Evolutionary conservation across 1,140 invertebrate genomes (phyloP).

Genomic region (Leptoteleia sp.): DNA sequence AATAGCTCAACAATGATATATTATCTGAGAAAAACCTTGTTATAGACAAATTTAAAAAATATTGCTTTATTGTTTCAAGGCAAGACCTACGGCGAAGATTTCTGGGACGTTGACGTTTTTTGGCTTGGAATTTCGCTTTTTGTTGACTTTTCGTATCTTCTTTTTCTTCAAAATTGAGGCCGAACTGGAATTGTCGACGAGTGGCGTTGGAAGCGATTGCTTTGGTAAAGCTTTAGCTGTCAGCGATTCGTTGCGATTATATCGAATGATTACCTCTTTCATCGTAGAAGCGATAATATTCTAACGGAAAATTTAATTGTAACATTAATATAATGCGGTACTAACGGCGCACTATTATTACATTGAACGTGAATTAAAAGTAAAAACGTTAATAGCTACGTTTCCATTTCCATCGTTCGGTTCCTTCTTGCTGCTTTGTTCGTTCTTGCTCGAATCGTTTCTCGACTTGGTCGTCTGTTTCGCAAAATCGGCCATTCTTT

Average conservation of each 20-base stretch:
- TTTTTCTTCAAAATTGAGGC: slow-evolving; percentile 24
- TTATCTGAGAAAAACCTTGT: slow-evolving; percentile 68
- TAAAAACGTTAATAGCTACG: slow-evolving; percentile 43
- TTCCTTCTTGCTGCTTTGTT: slow-evolving; percentile 21
- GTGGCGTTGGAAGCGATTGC: slow-evolving; percentile 10
- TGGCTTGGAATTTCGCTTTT: slow-evolving; percentile 36
- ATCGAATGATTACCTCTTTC: slow-evolving; percentile 45
- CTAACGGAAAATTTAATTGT: slow-evolving; percentile 34
- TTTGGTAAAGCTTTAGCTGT: slow-evolving; percentile 4
- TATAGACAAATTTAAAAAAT: slow-evolving; percentile 41
- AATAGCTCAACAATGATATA: slow-evolving; percentile 32
- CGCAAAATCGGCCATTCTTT: slow-evolving; percentile 32
- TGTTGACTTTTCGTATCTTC: slow-evolving; percentile 48
- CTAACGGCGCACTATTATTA: no score
- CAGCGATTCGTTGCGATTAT: slow-evolving; percentile 27
- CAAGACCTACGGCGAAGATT: slow-evolving; percentile 31
- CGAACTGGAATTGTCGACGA: slow-evolving; percentile 13
- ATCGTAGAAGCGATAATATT: slow-evolving; percentile 26
- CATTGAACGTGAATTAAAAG: no score
- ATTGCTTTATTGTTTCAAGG: slow-evolving; percentile 41
- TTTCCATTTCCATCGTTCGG: slow-evolving; percentile 39
- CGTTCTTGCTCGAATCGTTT: slow-evolving; percentile 18
- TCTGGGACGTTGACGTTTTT: slow-evolving; percentile 34
- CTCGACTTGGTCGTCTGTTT: slow-evolving; percentile 21
- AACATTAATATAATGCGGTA: slow-evolving; percentile 33